phyloP scores from a whole-genome alignment of 1,140 invertebrate species.

The Dolichoris vasculosae region DNA sequence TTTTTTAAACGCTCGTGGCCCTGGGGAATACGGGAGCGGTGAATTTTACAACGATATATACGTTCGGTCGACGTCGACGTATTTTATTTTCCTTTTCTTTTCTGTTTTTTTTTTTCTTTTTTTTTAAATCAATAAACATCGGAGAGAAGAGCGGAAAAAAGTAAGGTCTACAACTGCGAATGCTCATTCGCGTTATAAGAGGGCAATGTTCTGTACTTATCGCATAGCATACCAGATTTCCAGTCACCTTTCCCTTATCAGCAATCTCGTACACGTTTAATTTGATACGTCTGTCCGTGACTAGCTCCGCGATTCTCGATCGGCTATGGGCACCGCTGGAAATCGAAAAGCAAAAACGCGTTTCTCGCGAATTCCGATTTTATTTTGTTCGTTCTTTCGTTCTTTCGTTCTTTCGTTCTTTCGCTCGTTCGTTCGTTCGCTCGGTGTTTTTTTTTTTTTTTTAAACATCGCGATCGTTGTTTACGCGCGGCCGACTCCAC shows the following conservation, averaged over 20 bases:
- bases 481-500: no score
- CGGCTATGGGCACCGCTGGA: not conserved
- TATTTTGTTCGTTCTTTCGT: not conserved
- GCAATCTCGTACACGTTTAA: slow-evolving; percentile 48
- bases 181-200: slow-evolving; percentile 29
- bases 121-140: not conserved
- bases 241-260: slow-evolving; percentile 64
- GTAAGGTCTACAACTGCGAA: slow-evolving; percentile 22
- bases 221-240: slow-evolving; percentile 66
- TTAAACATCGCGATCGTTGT: not conserved
- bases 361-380: slow-evolving; percentile 4
- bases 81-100: not conserved
- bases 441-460: no score
- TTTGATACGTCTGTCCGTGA: slow-evolving; percentile 49
- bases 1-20: not conserved
- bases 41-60: not conserved
- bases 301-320: slow-evolving; percentile 4
- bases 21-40: not conserved
- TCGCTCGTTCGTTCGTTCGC: no score
- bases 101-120: not conserved
- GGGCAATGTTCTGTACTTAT: slow-evolving; percentile 56
- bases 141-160: slow-evolving; percentile 51
- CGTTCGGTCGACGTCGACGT: slow-evolving; percentile 37
- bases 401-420: no score
- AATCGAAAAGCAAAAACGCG: slow-evolving; percentile 22